Base-by-base conservation (phyloP, 1,140 invertebrate species). In the Papilio polyxenes region DNA sequence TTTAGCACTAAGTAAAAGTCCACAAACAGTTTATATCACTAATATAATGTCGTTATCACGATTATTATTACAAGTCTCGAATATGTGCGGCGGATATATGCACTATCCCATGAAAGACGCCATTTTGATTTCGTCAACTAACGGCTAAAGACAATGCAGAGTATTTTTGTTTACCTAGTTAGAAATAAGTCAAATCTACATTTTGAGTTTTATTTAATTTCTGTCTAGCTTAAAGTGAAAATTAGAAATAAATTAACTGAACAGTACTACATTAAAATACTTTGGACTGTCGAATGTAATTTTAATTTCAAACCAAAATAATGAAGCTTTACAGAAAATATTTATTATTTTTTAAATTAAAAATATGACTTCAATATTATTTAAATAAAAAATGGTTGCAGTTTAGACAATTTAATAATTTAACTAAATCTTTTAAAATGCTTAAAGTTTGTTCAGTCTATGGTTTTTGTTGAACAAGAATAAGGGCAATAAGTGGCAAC, bases 41-140 rank as follows among this genome's bases (percentile, higher is more conserved):
- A 76, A 83, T 86, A 89, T 89, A 89, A 86, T 88, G 81, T 87
- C 85, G 86, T 90, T 90, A 88, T 82, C 90, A 88, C 89, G 86
- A 89, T 89, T 89, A 88, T 89, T 87, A 86, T 86, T 83, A 82
- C 81, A 84, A 80, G 44, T 65, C 76, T 85, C 83, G 85, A 85
- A 82, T 88, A 87, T 93, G 89, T 92, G 92, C 92, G 91, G 92
- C 91, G 87, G 89, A 93, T 93, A 90, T 86, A 87, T 90, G 91
- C 89, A 89, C 91, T 92, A 93, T 89, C 86, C 88, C 88, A 88
- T 91, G 91, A 93, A 92, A 90, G 92, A 93, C 92, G 92, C 93
- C 92, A 94, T 94, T 93, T 94, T 94, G 92, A 94, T 93, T 93
- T 94, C 93, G 93, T 94, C 93, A 93, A 93, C 92, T 94, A 92